Conservation (phyloP, 2,113 vertebrate species). For the Tauraco erythrolophus region DNA sequence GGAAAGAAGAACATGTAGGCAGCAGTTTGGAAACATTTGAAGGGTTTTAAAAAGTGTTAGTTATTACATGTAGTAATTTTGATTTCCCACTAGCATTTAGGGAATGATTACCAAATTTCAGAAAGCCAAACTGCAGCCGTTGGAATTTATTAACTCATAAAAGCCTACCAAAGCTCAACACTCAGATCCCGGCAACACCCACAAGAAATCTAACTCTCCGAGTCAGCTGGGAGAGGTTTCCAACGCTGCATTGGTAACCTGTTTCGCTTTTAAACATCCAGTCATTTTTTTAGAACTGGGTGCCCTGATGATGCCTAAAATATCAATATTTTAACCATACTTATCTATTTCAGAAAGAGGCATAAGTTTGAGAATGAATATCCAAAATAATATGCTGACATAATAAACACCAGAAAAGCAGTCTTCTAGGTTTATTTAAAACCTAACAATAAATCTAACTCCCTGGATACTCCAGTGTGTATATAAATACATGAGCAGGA, state of each 20-base stretch:
- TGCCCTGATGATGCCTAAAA: neutral
- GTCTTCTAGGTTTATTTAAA: neutral
- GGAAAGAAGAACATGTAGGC: neutral
- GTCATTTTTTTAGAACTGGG: neutral
- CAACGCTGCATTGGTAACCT: neutral
- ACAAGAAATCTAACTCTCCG: neutral
- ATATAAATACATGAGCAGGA: neutral
- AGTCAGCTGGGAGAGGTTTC: neutral
- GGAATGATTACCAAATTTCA: constrained; percentile 50
- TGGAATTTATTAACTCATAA: constrained; percentile 53
- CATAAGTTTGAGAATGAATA: neutral
- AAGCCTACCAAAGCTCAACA: neutral
- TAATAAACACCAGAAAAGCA: neutral
- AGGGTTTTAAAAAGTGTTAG: constrained; percentile 14
- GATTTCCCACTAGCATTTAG: constrained; percentile 53
- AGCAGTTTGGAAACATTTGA: neutral
- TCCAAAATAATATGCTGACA: neutral
- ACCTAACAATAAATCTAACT: neutral
- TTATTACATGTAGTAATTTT: constrained; percentile 51
- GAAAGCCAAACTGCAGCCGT: constrained; percentile 21
- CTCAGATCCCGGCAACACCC: neutral
- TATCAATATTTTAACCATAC: neutral
- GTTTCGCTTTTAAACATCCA: neutral
- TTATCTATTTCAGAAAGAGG: neutral
- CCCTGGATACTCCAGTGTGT: neutral